Percentiles rank a stretch among this genome's conserved stretches.
Conservation (phyloP, 2,797 vertebrate genomes). For the Lacerta agilis region DNA sequence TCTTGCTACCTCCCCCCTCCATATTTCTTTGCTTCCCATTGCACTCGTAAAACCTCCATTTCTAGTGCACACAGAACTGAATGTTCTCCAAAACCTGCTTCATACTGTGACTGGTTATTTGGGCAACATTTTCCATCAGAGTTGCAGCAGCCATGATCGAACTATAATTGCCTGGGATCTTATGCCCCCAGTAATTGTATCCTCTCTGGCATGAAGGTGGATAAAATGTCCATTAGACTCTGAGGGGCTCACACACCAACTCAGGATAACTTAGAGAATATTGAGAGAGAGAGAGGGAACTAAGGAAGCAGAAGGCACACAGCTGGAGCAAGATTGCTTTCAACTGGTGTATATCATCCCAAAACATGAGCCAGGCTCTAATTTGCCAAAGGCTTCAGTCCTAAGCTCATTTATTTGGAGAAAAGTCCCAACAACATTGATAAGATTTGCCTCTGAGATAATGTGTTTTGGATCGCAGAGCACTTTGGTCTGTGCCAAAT, state of each 20-base stretch:
- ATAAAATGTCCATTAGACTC: slow-evolving; percentile 50
- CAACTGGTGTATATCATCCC: background rate
- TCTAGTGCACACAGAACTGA: slow-evolving; percentile 40
- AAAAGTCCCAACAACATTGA: background rate
- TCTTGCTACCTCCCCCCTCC: slow-evolving; percentile 36
- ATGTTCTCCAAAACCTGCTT: slow-evolving; percentile 54
- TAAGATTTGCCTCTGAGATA: slow-evolving; percentile 5
- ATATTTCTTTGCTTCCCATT: slow-evolving; percentile 25
- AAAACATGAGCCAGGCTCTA: slow-evolving; percentile 10
- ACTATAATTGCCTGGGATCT: slow-evolving; percentile 64
- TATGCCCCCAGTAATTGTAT: slow-evolving; percentile 53
- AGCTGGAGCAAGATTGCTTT: slow-evolving; percentile 20
- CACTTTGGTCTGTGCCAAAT: background rate
- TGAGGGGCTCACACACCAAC: slow-evolving; percentile 27
- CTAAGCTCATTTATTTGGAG: background rate
- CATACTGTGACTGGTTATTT: slow-evolving; percentile 33
- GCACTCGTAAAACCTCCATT: background rate
- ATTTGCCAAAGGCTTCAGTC: background rate
- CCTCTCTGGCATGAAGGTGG: slow-evolving; percentile 37
- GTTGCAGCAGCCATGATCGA: slow-evolving; percentile 41
- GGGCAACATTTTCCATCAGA: slow-evolving; percentile 44
- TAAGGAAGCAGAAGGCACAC: slow-evolving; percentile 14
- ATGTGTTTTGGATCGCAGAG: background rate
- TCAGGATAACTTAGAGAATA: slow-evolving; percentile 9
- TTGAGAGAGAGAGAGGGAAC: background rate